A percentile compares a stretch with the other conserved stretches of the same genome.
Evolutionary conservation across 1,140 invertebrate genomes (phyloP).

Genomic region (Drosophila insularis): DNA sequence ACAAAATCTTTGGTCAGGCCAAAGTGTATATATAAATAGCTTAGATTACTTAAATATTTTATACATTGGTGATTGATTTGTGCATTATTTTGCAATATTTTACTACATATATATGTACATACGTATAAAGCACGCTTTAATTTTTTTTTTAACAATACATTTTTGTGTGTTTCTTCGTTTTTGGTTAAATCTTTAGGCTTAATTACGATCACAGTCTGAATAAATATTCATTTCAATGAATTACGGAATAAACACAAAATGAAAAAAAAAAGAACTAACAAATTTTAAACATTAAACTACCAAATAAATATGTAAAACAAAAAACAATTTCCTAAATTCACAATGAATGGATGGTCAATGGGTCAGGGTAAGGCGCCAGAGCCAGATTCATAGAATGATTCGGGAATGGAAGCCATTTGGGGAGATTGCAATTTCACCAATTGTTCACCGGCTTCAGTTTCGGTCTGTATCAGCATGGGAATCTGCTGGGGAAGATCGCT

Average conservation of each 20-base stretch:
- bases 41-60: slow-evolving; percentile 16
- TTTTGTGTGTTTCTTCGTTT: slow-evolving; percentile 16
- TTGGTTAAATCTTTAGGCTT: slow-evolving; percentile 53
- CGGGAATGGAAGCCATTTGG: slow-evolving; percentile 29
- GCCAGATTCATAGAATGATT: slow-evolving; percentile 54
- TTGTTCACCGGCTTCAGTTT: slow-evolving; percentile 58
- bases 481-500: slow-evolving; percentile 85
- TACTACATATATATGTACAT: slow-evolving; percentile 12
- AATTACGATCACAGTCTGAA: slow-evolving; percentile 68
- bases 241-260: slow-evolving; percentile 33
- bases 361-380: slow-evolving; percentile 60
- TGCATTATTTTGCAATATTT: slow-evolving; percentile 36
- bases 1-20: not conserved
- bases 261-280: slow-evolving; percentile 2
- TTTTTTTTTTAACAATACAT: slow-evolving; percentile 1
- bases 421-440: slow-evolving; percentile 52
- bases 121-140: slow-evolving; percentile 7
- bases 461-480: slow-evolving; percentile 83
- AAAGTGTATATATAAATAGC: not conserved
- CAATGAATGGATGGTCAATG: slow-evolving; percentile 35
- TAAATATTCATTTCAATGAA: slow-evolving; percentile 31
- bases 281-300: not conserved
- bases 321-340: slow-evolving; percentile 38
- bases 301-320: slow-evolving; percentile 32
- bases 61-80: slow-evolving; percentile 27